Evolutionary conservation across 1,140 invertebrate species (phyloP).

Genomic region (Anoplolepis gracilipes): DNA sequence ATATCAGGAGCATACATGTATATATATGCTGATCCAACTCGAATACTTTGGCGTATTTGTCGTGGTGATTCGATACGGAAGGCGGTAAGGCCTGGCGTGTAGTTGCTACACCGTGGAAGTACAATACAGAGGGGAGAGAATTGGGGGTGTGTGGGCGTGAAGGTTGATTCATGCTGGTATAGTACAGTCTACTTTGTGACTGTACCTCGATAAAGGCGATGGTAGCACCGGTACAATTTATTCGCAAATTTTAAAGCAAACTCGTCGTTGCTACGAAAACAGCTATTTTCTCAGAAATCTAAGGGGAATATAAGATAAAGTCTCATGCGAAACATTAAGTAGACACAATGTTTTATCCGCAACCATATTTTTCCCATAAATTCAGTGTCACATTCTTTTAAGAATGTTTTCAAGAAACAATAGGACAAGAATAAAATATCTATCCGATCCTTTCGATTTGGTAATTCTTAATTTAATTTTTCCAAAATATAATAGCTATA

Average conservation of each 20-base stretch:
- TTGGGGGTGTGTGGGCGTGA: constrained; percentile 61
- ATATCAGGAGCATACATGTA: neutral
- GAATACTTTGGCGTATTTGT: constrained; percentile 37
- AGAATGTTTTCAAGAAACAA: constrained; percentile 2
- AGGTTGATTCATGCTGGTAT: constrained; percentile 69
- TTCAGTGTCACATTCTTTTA: neutral
- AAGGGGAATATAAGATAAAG: neutral
- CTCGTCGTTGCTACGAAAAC: neutral
- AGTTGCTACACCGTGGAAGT: constrained; percentile 6
- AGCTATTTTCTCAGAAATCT: neutral
- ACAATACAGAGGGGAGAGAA: constrained; percentile 35
- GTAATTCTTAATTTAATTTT: neutral
- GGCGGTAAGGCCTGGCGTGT: constrained; percentile 41
- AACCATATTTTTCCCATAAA: constrained; percentile 5
- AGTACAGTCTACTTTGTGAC: constrained; percentile 49
- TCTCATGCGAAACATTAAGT: neutral
- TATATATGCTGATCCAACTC: neutral
- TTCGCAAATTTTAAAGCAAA: constrained; percentile 28
- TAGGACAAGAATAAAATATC: too few species aligned
- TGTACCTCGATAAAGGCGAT: constrained; percentile 56
- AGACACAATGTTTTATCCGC: neutral
- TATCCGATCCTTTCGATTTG: neutral
- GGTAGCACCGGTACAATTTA: constrained; percentile 36
- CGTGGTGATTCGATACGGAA: constrained; percentile 38
- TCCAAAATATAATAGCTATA: neutral